These are phyloP conservation scores for Aythya baeri DNA, from an alignment of 2,113 vertebrate genomes.

Conservation along the genomic window DNA sequence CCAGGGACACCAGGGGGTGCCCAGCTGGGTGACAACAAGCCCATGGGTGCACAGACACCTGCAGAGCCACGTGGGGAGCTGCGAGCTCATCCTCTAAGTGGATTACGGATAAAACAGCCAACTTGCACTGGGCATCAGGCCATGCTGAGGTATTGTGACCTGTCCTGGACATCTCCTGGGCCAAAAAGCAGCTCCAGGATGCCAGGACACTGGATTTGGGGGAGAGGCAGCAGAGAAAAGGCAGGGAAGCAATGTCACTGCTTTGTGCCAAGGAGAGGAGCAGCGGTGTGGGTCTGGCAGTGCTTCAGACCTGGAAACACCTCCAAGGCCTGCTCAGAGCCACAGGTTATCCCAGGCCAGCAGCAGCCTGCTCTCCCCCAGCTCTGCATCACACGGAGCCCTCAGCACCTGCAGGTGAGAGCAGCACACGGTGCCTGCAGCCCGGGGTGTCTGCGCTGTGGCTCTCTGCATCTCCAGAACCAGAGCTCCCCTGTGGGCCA, in stretches of 20 bases:
- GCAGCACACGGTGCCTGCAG: not conserved
- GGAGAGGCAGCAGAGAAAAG: not conserved
- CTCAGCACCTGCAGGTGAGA: fast-evolving
- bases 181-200: not conserved
- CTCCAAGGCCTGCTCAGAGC: not conserved
- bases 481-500: not conserved
- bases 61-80: not conserved
- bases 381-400: not conserved
- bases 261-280: not conserved
- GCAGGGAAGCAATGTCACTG: not conserved
- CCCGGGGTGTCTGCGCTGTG: fast-evolving
- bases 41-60: fast-evolving
- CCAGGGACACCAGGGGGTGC: not conserved
- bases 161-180: not conserved
- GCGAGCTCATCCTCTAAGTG: conserved; percentile 20
- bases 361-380: not conserved
- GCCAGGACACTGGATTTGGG: not conserved
- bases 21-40: not conserved
- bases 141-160: not conserved
- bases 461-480: not conserved
- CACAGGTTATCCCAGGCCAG: not conserved
- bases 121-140: not conserved
- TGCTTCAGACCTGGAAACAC: not conserved
- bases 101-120: not conserved
- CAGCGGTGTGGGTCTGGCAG: not conserved